phyloP scores from a whole-genome alignment of 2,888 invertebrate genomes.

The Cheilosia urbana region DNA sequence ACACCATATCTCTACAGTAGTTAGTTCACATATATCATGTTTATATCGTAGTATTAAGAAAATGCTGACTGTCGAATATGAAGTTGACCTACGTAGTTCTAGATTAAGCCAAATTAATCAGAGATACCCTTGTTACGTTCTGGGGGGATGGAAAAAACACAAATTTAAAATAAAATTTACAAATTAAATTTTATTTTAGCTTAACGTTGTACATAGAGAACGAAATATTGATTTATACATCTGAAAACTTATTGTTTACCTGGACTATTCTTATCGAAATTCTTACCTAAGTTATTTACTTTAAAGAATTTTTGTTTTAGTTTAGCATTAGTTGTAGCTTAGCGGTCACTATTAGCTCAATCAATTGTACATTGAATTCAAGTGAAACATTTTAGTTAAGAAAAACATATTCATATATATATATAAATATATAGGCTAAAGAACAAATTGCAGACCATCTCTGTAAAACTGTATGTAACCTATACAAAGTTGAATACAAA shows the following conservation, averaged over 20 bases:
- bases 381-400: constrained; percentile 46
- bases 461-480: constrained; percentile 62
- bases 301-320: constrained; percentile 22
- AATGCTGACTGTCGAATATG: constrained; percentile 55
- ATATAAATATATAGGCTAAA: constrained; percentile 46
- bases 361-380: constrained; percentile 46
- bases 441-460: constrained; percentile 43
- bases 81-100: constrained; percentile 22
- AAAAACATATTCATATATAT: constrained; percentile 57
- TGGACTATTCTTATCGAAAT: constrained; percentile 60
- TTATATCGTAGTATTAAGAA: constrained; percentile 44
- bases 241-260: constrained; percentile 55
- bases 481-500: constrained; percentile 68
- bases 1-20: constrained; percentile 63
- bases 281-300: constrained; percentile 31
- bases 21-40: constrained; percentile 41
- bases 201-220: constrained; percentile 59
- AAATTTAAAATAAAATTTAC: background rate
- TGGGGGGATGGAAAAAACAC: background rate
- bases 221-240: constrained; percentile 22
- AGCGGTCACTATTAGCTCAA: constrained; percentile 49
- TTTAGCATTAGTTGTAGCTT: constrained; percentile 27
- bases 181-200: constrained; percentile 29
- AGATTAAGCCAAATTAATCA: constrained; percentile 32
- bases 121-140: constrained; percentile 12